A percentile compares a stretch with the other conserved stretches of the same genome.
phyloP scores from a whole-genome alignment of 2,113 vertebrate genomes.

The Oreotrochilus melanogaster region DNA sequence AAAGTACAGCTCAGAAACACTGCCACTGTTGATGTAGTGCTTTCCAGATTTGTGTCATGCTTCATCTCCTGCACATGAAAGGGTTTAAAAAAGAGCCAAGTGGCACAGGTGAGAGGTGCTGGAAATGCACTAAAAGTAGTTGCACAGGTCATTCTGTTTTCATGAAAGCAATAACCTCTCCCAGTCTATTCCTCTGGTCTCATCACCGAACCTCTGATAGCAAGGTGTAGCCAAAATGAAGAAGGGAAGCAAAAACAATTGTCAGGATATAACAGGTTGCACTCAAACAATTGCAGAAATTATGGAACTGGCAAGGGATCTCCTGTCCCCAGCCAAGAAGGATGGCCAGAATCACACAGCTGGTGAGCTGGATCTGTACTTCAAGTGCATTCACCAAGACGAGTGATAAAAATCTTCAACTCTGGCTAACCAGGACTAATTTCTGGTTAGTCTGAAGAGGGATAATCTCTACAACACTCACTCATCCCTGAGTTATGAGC shows the following conservation, averaged over 20 bases:
- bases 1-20: neutral
- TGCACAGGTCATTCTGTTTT: neutral
- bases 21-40: neutral
- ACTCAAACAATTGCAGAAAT: neutral
- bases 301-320: neutral
- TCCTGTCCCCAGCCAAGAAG: neutral
- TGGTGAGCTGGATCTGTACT: neutral
- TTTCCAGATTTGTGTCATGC: neutral
- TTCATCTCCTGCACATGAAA: neutral
- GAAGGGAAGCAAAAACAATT: neutral
- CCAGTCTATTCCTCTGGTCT: neutral
- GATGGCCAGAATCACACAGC: neutral
- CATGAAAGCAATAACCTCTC: neutral
- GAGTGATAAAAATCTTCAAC: neutral
- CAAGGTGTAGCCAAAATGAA: neutral
- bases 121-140: neutral
- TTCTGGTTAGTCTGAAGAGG: neutral
- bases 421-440: neutral
- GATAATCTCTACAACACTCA: neutral
- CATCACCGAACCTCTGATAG: neutral
- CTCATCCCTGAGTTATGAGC: neutral
- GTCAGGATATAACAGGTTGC: neutral
- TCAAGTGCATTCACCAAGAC: accelerated
- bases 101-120: neutral
- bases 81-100: neutral